Evolutionary conservation across 1,140 invertebrate genomes (phyloP), one percentile per base, ranked within the genome.

Genomic region (Nixonia krombeini): DNA sequence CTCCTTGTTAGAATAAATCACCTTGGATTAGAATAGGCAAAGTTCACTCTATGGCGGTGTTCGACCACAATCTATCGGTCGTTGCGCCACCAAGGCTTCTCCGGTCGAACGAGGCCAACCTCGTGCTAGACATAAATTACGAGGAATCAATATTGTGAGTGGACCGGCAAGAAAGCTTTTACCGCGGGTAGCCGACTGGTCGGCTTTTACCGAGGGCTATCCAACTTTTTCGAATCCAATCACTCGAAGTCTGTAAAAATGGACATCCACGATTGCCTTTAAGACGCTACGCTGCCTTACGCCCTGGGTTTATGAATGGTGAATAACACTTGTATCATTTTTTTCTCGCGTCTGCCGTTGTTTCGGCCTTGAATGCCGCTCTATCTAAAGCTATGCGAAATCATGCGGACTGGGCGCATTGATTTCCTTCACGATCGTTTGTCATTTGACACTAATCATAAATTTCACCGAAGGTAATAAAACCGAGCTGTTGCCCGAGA

Each of bases 1-100:
- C 47, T 56, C 61, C 70, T 70, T 75, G 59, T 56, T 63, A 50
- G 62, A 72, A 73, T 78, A 78, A 75, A 78, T 76, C 71, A 73
- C 61, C 38, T 46, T 25, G 71, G 70, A 76, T 76, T 78, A 74
- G 70, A 74, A 74, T 76, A 73, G 70, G 58, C 58, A 68, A 68
- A 61, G 56, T 67, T 67, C 51, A 59, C 52, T 64, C 67, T 57
- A 61, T 55, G 58, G 58, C 58, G 62, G 50, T 55, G 50, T 45
- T 50, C 66, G 65, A 62, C 57, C 64, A 55, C 57, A 64, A 71
- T 35, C 59, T 57, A 72, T 67, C 46, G 63, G 57, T 62, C 51
- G 59, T 37, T 33, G 50, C 44, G 41, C 28, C 42, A 53, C 50
- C 25, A 42, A 15, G 33, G 49, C 18, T 37, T 16, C 35, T 46